These are phyloP conservation scores for Eonycteris spelaea DNA, from an alignment of 2,113 vertebrate genomes.

Conservation along the genomic window DNA sequence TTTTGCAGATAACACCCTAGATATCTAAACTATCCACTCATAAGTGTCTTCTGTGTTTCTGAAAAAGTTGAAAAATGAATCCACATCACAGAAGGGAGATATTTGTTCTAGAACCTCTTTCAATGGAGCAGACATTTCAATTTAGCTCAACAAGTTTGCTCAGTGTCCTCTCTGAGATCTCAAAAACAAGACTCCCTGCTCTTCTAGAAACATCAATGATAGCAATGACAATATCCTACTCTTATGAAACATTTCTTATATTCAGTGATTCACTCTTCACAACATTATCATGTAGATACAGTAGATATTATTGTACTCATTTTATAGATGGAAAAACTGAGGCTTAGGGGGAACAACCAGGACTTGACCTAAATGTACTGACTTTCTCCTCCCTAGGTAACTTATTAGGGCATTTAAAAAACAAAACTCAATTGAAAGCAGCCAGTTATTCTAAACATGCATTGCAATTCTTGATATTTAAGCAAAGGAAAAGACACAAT, in stretches of 20 bases:
- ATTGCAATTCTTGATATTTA: constrained; percentile 64
- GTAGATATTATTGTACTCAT: not conserved
- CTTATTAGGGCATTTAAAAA: not conserved
- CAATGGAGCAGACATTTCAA: not conserved
- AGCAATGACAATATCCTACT: not conserved
- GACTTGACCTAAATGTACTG: not conserved
- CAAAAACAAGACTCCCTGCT: not conserved
- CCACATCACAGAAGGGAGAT: not conserved
- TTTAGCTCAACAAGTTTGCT: not conserved
- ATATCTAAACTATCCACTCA: too few relatives aligned
- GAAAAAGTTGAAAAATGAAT: not conserved
- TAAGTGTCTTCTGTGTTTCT: not conserved
- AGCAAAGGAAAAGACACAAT: constrained; percentile 64
- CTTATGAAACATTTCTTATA: not conserved
- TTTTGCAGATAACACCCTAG: not conserved
- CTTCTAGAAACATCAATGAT: not conserved
- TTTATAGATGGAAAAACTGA: not conserved
- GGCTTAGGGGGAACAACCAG: not conserved
- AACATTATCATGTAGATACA: not conserved
- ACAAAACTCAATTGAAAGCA: not conserved
- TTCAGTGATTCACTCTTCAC: not conserved
- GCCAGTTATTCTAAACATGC: constrained; percentile 50
- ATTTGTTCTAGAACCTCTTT: not conserved
- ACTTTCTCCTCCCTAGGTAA: not conserved
- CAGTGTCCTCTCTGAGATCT: not conserved